Evolutionary conservation across 2,797 vertebrate species (phyloP), one percentile per base, ranked within the genome.

Genomic region (Chromobotia macracanthus): DNA sequence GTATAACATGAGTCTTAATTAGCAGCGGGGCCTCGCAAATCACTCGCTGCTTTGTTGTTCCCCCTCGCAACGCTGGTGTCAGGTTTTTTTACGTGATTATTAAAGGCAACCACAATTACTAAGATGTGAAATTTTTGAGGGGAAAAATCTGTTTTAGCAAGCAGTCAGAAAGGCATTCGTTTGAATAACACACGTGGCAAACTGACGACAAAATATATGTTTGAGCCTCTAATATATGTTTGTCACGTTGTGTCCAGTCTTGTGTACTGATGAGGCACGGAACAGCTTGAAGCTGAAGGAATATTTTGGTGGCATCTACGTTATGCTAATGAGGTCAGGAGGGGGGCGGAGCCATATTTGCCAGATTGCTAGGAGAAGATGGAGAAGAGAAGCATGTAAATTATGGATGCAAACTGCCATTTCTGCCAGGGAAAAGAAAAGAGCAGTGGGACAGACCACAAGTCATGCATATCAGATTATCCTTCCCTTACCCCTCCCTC

Each of bases 391-490:
- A 86, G 88, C 86, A 84, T 91, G 89, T 93, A 91, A 93, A 94
- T 93, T 92, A 93, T 92, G 89, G 89, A 92, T 93, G 89, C 90
- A 90, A 92, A 87, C 91, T 93, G 90, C 87, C 90, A 93, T 92
- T 91, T 93, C 90, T 90, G 91, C 90, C 90, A 90, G 91, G 91
- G 75, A 91, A 91, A 91, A 91, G 88, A 75, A 82, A 84, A 78
- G 76, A 50, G 88, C 83, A 87, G 86, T 89, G 83, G 87, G 85
- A 90, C 90, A 89, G 91, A 91, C 90, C 88, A 91, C 88, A 91
- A 93, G 91, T 92, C 92, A 93, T 93, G 93, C 92, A 92, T 93
- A 92, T 92, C 91, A 92, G 92, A 92, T 93, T 91, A 91, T 89
- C 81, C 87, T 88, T 67, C 35, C 48, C 50, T 65, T 60, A 73